Evolutionary conservation across 2,797 vertebrate species (phyloP).

Genomic region (Enteromius trimaculatus): DNA sequence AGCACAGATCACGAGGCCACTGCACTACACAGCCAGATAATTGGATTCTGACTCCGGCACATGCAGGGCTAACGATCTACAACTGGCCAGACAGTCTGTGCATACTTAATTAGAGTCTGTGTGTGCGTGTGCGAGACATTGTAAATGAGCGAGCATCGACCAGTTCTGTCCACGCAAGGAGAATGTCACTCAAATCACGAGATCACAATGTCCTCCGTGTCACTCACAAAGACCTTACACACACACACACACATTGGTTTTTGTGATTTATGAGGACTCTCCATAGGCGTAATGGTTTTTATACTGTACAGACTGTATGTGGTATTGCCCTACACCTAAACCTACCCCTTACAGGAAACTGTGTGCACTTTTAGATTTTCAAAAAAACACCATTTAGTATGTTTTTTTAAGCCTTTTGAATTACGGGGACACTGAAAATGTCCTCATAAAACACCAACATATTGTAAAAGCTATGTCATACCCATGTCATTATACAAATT

Average conservation of each 20-base stretch:
- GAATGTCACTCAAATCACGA: constrained; percentile 33
- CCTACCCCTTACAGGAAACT: too few relatives aligned
- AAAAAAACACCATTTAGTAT: too few relatives aligned
- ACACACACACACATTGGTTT: not conserved
- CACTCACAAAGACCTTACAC: constrained; percentile 8
- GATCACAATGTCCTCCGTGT: constrained; percentile 18
- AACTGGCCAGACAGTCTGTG: constrained; percentile 31
- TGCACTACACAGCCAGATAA: constrained; percentile 23
- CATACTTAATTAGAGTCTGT: constrained; percentile 9
- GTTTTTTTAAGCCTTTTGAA: too few relatives aligned
- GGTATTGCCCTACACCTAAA: too few relatives aligned
- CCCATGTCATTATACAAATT: too few relatives aligned
- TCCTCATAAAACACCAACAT: too few relatives aligned
- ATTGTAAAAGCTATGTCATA: too few relatives aligned
- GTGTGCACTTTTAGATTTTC: too few relatives aligned
- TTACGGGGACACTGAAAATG: too few relatives aligned
- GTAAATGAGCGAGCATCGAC: constrained; percentile 29
- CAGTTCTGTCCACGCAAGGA: constrained; percentile 27
- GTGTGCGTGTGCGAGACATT: not conserved
- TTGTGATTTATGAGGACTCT: too few relatives aligned
- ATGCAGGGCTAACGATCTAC: constrained; percentile 26
- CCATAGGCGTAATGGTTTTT: too few relatives aligned
- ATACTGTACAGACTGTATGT: too few relatives aligned
- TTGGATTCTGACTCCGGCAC: constrained; percentile 16
- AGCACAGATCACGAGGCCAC: constrained; percentile 28